Evolutionary conservation across 2,113 vertebrate genomes (phyloP).

Genomic region (Litocranius walleri): DNA sequence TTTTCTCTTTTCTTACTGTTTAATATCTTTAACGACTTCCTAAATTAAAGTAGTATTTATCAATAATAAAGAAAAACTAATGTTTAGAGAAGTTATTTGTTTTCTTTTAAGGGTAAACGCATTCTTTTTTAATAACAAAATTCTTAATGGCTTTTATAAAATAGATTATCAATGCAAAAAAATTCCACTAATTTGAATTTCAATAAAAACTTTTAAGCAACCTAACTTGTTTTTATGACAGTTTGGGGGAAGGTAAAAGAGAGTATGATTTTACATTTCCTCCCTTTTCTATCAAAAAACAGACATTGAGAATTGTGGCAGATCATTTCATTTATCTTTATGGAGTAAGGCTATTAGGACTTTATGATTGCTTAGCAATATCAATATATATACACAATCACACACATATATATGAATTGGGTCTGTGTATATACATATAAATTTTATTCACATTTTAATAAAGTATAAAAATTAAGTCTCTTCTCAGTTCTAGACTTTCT

Average conservation of each 20-base stretch:
- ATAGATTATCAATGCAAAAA: neutral
- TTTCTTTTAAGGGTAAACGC: neutral
- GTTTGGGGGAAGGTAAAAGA: neutral
- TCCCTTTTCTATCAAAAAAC: neutral
- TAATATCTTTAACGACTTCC: slow-evolving; percentile 41
- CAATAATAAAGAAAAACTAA: neutral
- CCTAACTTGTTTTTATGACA: neutral
- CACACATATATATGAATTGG: neutral
- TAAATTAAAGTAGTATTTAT: slow-evolving; percentile 55
- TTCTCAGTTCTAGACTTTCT: neutral
- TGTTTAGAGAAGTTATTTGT: neutral
- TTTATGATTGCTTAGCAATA: neutral
- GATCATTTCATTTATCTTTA: neutral
- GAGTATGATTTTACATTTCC: neutral
- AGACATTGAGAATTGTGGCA: neutral
- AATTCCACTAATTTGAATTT: neutral
- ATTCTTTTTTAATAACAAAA: neutral
- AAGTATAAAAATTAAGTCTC: neutral
- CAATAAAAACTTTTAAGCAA: neutral
- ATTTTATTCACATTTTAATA: neutral
- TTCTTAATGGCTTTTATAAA: neutral
- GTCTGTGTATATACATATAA: neutral
- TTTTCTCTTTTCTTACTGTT: slow-evolving; percentile 62
- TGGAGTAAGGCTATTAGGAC: neutral
- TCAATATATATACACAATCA: neutral